Evolutionary conservation across 2,888 invertebrate species (phyloP).

Genomic region (Perizoma flavofasciatum): DNA sequence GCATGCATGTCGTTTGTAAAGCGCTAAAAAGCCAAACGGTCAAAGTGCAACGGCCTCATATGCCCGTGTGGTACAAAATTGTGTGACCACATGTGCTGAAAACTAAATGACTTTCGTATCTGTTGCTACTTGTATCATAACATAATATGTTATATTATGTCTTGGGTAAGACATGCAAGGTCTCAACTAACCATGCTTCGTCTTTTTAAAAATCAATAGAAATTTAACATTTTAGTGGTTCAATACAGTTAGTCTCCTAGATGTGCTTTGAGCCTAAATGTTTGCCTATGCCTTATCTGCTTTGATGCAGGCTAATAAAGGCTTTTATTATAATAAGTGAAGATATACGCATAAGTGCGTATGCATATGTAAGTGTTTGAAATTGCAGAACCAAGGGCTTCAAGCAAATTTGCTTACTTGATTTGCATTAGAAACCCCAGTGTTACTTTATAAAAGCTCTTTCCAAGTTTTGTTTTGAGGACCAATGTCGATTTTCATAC

Average conservation of each 20-base stretch:
- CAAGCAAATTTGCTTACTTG: constrained; percentile 15
- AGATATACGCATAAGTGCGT: constrained; percentile 11
- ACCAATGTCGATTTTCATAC: constrained; percentile 9
- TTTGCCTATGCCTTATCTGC: constrained; percentile 22
- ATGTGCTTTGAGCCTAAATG: constrained; percentile 14
- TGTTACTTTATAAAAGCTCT: constrained; percentile 6
- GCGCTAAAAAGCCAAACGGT: no score
- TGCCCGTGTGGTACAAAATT: no score
- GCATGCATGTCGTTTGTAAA: no score
- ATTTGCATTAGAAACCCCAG: neutral
- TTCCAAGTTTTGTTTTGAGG: constrained; percentile 1
- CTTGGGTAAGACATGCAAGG: no score
- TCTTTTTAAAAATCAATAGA: no score
- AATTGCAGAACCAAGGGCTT: constrained; percentile 7
- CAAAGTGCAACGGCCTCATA: no score
- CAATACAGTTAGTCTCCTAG: constrained; percentile 6
- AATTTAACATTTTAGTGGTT: neutral
- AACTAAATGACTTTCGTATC: no score
- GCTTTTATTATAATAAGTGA: constrained; percentile 10
- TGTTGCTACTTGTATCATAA: no score
- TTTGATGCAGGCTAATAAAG: constrained; percentile 8
- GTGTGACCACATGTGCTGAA: no score
- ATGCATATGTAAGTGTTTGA: no score
- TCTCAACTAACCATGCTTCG: no score
- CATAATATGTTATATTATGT: no score